Evolutionary conservation across 2,888 invertebrate species (phyloP), one percentile per base, ranked within the genome.

Genomic region (Ophraella communa): DNA sequence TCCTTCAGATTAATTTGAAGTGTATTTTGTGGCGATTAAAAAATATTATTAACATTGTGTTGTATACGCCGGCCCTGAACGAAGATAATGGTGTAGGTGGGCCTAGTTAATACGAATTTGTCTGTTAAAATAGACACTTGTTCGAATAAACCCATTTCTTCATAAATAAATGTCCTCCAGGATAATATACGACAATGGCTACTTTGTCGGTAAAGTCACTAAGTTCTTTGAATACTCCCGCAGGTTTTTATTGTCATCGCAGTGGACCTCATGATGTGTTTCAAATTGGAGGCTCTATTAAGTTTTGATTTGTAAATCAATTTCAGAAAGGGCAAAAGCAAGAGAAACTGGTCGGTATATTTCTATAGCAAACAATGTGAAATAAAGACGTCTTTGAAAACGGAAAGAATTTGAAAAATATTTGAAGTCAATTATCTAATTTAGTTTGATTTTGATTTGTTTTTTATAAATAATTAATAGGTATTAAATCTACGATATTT

Each of bases 91-190:
- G 39, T 39, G 39, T 39, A 39, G 39, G 39, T 39, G 17, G 39
- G 39, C 39, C 39, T 39, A 14, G 39, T 39, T 14, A 39, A 39
- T 45, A 21, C 11, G 45, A 35, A 49, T 57, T 47, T 57, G 57
- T 57, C 49, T 57, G 57, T 49, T 23, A 57, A 57, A 57, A 8
- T 47, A 17, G 57, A 14, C 56, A 62, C 52, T 62, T 52, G 62
- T 52, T 49, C 62, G 54, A 47, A 62, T 62, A 55, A 56, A 62
- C 47, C 35, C 51, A 49, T 52, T 30, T 24, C 56, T 56, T 51
- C 62, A 62, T 62, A 62, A 62, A 62, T 62, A 52, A 59, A 39
- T 20, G 33, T 58, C 58, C 49, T 49, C 27, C 30, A 18, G 20
- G 30, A 49, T 49, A 49, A 49, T 23, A 49, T 49, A 49, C 27